These are phyloP conservation scores for Agrotis puta DNA, from an alignment of 2,888 invertebrate species.

Conservation along the genomic window DNA sequence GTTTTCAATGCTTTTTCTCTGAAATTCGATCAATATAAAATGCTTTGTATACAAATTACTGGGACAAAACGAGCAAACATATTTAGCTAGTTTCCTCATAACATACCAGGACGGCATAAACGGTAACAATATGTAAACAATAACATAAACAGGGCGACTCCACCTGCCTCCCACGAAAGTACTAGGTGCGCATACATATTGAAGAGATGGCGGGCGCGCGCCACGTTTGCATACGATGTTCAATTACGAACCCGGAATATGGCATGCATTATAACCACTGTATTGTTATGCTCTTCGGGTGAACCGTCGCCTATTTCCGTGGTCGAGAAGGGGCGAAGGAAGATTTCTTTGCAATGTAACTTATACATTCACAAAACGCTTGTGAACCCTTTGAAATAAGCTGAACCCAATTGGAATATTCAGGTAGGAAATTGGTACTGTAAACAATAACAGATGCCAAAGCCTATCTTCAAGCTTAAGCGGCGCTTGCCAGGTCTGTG, in stretches of 20 bases:
- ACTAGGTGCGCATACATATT: slow-evolving; percentile 85
- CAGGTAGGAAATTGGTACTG: neutral
- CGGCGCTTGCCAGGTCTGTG: no score
- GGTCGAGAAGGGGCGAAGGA: slow-evolving; percentile 61
- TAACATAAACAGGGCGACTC: slow-evolving; percentile 76
- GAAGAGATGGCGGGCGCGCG: slow-evolving; percentile 83
- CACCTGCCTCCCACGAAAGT: slow-evolving; percentile 81
- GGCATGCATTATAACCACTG: slow-evolving; percentile 81
- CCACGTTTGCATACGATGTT: slow-evolving; percentile 87
- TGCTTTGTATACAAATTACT: neutral
- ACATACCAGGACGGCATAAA: slow-evolving; percentile 49
- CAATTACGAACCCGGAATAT: slow-evolving; percentile 87
- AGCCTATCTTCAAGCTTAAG: no score
- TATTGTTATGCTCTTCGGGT: slow-evolving; percentile 81
- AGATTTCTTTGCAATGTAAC: slow-evolving; percentile 65
- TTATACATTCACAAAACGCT: neutral
- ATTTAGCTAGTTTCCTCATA: slow-evolving; percentile 46
- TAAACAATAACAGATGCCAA: no score
- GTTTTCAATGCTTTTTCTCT: slow-evolving; percentile 12
- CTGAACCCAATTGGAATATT: neutral
- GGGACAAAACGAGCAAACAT: slow-evolving; percentile 2
- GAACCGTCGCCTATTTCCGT: slow-evolving; percentile 71
- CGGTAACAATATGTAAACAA: slow-evolving; percentile 69
- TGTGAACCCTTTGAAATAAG: neutral
- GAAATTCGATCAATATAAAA: slow-evolving; percentile 11